Percentiles rank a stretch among this genome's conserved stretches.
Conservation (phyloP, 2,113 vertebrate genomes). For the Scytalopus superciliaris region DNA sequence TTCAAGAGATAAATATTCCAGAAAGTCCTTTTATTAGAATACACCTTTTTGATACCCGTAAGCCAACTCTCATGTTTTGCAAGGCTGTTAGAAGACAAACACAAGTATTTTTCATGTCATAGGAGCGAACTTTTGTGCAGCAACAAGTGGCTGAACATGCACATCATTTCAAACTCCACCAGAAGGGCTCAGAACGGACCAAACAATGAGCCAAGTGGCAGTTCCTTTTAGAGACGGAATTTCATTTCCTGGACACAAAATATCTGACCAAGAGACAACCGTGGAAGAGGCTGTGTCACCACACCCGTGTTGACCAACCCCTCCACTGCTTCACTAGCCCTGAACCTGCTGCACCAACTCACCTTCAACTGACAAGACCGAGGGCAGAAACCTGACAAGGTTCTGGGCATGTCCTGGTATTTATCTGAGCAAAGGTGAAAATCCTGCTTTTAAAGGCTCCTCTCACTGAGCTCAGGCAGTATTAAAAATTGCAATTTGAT, state of each 20-base stretch:
- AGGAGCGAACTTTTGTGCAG: not conserved
- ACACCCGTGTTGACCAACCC: not conserved
- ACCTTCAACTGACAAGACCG: not conserved
- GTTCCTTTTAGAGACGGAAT: not conserved
- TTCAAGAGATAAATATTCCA: not conserved
- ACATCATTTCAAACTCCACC: not conserved
- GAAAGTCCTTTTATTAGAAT: not conserved
- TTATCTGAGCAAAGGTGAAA: not conserved
- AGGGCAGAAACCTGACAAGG: not conserved
- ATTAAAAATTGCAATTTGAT: not conserved
- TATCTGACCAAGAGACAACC: not conserved
- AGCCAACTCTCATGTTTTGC: not conserved
- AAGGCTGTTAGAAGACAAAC: not conserved
- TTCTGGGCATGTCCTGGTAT: not conserved
- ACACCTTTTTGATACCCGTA: not conserved
- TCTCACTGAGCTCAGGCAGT: not conserved
- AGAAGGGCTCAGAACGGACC: not conserved
- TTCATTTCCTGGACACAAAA: not conserved
- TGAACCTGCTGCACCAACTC: not conserved
- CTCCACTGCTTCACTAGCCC: not conserved
- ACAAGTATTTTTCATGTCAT: not conserved
- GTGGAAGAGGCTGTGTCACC: not conserved
- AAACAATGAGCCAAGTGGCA: not conserved
- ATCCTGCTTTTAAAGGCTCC: not conserved
- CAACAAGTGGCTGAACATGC: not conserved